Conservation (phyloP, 2,797 vertebrate species). For the Oreochromis mossambicus region DNA sequence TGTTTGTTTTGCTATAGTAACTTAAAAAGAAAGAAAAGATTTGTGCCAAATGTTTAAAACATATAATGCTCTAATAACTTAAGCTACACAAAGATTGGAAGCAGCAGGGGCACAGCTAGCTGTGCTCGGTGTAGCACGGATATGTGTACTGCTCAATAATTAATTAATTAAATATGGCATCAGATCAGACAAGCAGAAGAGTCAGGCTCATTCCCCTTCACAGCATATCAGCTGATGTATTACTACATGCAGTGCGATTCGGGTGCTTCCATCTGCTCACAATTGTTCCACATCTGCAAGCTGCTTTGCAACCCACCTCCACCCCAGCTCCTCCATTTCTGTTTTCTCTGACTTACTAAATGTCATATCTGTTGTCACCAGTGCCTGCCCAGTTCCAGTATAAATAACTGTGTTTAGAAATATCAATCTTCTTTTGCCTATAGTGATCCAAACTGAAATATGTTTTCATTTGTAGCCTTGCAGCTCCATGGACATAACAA, state of each 20-base stretch:
- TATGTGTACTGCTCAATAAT: neutral
- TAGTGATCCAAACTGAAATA: neutral
- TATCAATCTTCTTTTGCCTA: neutral
- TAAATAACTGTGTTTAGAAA: neutral
- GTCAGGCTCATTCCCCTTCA: neutral
- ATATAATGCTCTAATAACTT: neutral
- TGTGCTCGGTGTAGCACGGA: neutral
- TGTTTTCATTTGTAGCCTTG: neutral
- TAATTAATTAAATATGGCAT: neutral
- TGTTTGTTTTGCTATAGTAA: constrained; percentile 18
- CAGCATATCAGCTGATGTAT: neutral
- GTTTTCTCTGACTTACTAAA: neutral
- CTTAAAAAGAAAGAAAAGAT: neutral
- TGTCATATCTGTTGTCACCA: neutral
- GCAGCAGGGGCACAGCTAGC: neutral
- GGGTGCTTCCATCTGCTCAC: neutral
- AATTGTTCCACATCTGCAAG: neutral
- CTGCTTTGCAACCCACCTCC: neutral
- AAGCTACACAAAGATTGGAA: neutral
- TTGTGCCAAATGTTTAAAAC: neutral
- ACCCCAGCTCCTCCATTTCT: neutral
- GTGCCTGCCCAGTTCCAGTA: neutral
- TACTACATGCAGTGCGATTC: neutral
- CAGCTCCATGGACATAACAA: neutral
- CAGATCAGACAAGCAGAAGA: neutral